Conservation (phyloP, 2,113 vertebrate genomes). For the Alectura lathami region DNA sequence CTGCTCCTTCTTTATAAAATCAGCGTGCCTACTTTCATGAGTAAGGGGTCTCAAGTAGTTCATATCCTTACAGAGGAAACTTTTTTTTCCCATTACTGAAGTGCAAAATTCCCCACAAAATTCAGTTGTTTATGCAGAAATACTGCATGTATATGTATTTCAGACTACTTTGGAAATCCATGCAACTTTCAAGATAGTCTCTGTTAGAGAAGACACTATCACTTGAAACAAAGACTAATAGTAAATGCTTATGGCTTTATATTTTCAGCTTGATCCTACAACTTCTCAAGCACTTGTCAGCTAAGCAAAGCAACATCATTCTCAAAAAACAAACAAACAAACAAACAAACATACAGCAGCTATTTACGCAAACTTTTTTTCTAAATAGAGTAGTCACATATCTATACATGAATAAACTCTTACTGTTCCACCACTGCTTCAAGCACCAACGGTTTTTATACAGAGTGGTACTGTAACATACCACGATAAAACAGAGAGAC, state of each 20-base stretch:
- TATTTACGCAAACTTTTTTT: not conserved
- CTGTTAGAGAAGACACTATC: not conserved
- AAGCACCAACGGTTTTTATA: conserved; percentile 46
- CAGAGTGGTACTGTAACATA: conserved; percentile 39
- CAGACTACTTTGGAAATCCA: not conserved
- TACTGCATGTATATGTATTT: not conserved
- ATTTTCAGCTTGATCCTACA: not conserved
- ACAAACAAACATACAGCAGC: not conserved
- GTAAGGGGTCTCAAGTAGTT: not conserved
- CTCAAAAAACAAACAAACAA: not conserved
- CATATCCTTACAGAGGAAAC: not conserved
- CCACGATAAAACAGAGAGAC: conserved; percentile 38
- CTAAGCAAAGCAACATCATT: not conserved
- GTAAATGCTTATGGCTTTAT: rapidly evolving
- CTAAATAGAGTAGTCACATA: not conserved
- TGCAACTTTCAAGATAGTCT: not conserved
- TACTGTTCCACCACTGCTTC: conserved; percentile 22
- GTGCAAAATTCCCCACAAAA: not conserved
- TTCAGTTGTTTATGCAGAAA: not conserved
- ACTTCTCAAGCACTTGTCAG: not conserved
- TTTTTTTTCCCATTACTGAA: not conserved
- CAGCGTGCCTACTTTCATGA: not conserved
- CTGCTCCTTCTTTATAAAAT: not conserved
- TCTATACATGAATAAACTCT: not conserved
- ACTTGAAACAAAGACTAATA: not conserved